Evolutionary conservation across 1,140 invertebrate genomes (phyloP).

Genomic region (Ctenoplectra terminalis): DNA sequence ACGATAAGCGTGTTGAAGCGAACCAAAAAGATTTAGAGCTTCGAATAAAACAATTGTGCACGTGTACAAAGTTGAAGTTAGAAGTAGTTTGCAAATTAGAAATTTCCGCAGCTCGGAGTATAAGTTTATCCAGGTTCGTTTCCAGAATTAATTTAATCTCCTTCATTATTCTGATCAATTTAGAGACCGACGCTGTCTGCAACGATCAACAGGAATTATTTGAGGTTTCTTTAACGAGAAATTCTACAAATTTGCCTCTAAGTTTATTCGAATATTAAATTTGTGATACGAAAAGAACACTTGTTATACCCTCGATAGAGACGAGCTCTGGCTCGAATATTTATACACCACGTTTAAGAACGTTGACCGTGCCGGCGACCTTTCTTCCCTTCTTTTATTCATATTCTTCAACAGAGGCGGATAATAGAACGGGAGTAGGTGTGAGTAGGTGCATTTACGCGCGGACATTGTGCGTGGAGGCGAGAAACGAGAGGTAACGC

Average conservation of each 20-base stretch:
- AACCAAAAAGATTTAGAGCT: background rate
- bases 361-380: slow-evolving; percentile 57
- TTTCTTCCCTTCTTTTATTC: slow-evolving; percentile 54
- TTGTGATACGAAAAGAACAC: background rate
- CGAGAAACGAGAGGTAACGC: slow-evolving; percentile 61
- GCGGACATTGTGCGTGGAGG: slow-evolving; percentile 55
- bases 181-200: background rate
- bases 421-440: slow-evolving; percentile 50
- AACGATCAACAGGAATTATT: background rate
- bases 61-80: background rate
- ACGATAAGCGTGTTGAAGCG: background rate
- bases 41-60: background rate
- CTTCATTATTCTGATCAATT: background rate
- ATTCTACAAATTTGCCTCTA: background rate
- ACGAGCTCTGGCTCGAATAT: slow-evolving; percentile 13
- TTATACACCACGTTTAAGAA: slow-evolving; percentile 52
- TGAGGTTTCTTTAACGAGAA: no score
- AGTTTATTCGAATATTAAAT: background rate
- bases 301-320: slow-evolving; percentile 3
- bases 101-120: background rate
- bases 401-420: slow-evolving; percentile 36
- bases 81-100: slow-evolving; percentile 7
- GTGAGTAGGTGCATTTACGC: slow-evolving; percentile 51
- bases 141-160: slow-evolving; percentile 6
- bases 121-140: slow-evolving; percentile 11